Conservation (phyloP, 2,797 vertebrate species). For the Lophura swinhoii region DNA sequence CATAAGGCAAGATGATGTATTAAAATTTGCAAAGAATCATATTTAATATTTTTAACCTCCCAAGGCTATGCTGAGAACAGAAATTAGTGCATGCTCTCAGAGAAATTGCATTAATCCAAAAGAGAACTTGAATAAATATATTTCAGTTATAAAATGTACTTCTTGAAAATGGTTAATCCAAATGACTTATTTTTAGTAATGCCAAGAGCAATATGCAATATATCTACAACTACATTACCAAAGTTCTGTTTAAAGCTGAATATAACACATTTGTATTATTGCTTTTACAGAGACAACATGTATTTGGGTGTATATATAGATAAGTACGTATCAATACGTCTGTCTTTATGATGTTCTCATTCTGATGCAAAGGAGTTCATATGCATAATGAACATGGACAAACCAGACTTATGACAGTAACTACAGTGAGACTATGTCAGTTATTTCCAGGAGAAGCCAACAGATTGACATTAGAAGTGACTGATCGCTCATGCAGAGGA, state of each 20-base stretch:
- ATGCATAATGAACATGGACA: background rate
- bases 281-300: background rate
- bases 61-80: constrained; percentile 6
- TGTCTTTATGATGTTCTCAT: background rate
- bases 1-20: constrained; percentile 29
- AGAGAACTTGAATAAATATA: constrained; percentile 51
- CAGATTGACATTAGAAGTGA: background rate
- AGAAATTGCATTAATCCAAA: constrained; percentile 59
- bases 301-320: background rate
- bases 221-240: constrained; percentile 34
- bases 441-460: background rate
- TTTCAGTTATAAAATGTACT: constrained; percentile 54
- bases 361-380: background rate
- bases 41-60: constrained; percentile 51
- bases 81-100: constrained; percentile 40
- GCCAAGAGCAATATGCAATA: constrained; percentile 45
- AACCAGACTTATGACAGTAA: background rate
- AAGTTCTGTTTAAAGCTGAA: constrained; percentile 57
- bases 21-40: background rate
- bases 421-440: background rate
- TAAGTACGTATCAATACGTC: background rate
- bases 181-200: constrained; percentile 60
- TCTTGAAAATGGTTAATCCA: constrained; percentile 54
- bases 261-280: background rate
- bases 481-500: background rate